These are phyloP conservation scores for Saccostrea glomerata DNA, from an alignment of 1,140 invertebrate species.

Conservation along the genomic window DNA sequence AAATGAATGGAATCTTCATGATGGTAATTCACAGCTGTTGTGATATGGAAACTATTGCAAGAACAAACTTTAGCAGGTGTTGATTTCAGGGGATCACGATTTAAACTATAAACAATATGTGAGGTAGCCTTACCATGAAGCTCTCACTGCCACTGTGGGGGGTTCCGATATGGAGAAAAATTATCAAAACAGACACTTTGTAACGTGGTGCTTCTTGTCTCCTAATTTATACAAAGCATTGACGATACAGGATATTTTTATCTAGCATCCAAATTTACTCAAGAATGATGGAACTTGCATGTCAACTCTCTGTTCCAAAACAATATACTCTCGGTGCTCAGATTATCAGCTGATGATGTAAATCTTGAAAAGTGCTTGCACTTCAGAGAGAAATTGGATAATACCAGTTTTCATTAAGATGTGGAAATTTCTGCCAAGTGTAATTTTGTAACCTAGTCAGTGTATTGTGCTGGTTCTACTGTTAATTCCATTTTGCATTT, in stretches of 20 bases:
- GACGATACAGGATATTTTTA: slow-evolving; percentile 5
- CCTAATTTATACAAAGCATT: slow-evolving; percentile 25
- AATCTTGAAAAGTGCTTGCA: not conserved
- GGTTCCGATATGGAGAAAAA: slow-evolving; percentile 23
- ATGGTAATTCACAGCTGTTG: slow-evolving; percentile 12
- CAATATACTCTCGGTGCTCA: not conserved
- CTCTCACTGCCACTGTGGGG: slow-evolving; percentile 20
- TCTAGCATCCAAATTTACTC: not conserved
- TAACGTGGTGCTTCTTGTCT: not conserved
- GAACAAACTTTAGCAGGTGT: slow-evolving; percentile 30
- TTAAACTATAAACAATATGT: slow-evolving; percentile 30
- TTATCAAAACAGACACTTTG: slow-evolving; percentile 32
- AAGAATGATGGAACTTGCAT: slow-evolving; percentile 3
- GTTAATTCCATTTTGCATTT: too few species aligned
- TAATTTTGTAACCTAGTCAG: too few species aligned
- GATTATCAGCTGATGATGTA: not conserved
- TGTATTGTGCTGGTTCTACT: too few species aligned
- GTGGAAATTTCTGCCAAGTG: too few species aligned
- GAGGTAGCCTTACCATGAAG: not conserved
- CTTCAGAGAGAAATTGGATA: too few species aligned
- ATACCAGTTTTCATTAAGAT: too few species aligned
- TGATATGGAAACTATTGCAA: slow-evolving; percentile 34
- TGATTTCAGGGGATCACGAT: slow-evolving; percentile 22
- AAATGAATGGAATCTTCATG: slow-evolving; percentile 18
- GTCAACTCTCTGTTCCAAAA: not conserved